Evolutionary conservation across 2,888 invertebrate species (phyloP).

Genomic region (Masnerella sp.): DNA sequence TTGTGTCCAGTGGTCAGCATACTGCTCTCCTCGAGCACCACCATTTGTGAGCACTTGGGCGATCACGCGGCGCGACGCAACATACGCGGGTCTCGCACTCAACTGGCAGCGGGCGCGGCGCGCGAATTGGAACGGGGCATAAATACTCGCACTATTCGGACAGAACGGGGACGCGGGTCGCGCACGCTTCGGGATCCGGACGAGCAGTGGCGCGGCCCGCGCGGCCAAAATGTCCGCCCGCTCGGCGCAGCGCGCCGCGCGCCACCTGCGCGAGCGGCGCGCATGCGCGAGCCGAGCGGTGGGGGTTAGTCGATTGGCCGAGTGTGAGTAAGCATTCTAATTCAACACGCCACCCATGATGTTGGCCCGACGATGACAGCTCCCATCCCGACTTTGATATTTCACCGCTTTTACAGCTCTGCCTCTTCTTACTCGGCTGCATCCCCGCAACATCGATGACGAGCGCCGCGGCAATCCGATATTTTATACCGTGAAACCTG

Average conservation of each 20-base stretch:
- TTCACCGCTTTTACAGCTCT: slow-evolving; percentile 75
- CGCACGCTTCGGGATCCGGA: slow-evolving; percentile 70
- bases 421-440: slow-evolving; percentile 66
- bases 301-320: slow-evolving; percentile 80
- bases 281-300: slow-evolving; percentile 55
- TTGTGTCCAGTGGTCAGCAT: slow-evolving; percentile 93
- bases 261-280: slow-evolving; percentile 67
- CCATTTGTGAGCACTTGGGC: slow-evolving; percentile 81
- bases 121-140: no score
- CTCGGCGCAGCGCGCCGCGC: slow-evolving; percentile 63
- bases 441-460: slow-evolving; percentile 62
- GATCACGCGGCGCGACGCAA: slow-evolving; percentile 51
- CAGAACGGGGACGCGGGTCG: no score
- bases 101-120: no score
- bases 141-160: no score
- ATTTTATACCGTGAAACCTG: slow-evolving; percentile 77
- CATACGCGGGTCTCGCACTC: slow-evolving; percentile 11
- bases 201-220: slow-evolving; percentile 67
- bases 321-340: slow-evolving; percentile 78
- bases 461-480: slow-evolving; percentile 73
- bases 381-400: slow-evolving; percentile 78
- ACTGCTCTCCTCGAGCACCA: slow-evolving; percentile 93
- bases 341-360: slow-evolving; percentile 78
- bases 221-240: slow-evolving; percentile 60
- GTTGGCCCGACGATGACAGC: slow-evolving; percentile 78